Base-by-base conservation (phyloP, 2,797 vertebrate genomes). In the Enteromius treurensis region DNA sequence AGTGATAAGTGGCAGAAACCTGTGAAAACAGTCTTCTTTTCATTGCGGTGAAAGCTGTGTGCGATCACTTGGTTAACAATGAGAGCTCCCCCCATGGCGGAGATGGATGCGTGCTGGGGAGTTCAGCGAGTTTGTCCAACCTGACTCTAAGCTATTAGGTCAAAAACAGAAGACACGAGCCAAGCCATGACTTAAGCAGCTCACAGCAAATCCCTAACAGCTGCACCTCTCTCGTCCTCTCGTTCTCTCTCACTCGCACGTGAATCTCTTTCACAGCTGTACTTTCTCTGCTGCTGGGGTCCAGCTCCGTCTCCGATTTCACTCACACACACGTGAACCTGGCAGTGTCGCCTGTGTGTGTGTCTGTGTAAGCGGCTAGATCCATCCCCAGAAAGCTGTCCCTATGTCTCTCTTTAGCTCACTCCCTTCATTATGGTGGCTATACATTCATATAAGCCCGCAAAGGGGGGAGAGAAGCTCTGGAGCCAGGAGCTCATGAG, bases 181-280 rank as follows among this genome's bases (percentile, higher is more conserved):
- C 89, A 92, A 89, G 91, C 90, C 90, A 86, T 89, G 92, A 91
- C 90, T 91, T 92, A 92, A 94, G 92, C 91, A 88, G 91, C 92
- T 91, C 91, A 84, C 90, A 87, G 88, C 87, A 93, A 95, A 95
- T 93, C 92, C 92, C 88, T 86, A 91, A 93, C 94, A 95, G 94
- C 94, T 95, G 94, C 93, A 91, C 91, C 83, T 83, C 83, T 77
- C 80, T 81, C 83, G 34, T 21, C 53, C 82, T 67, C 55, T 40
- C 76, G 55, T 69, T 53, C 84, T 80, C 78, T 64, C 86, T 85
- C 82, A 65, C 84, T 85, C 79, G 80, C 83, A 83, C 65, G 87
- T 90, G 92, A 92, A 90, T 88, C 80, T 89, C 9, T 90, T 89
- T 88, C 90, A 91, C 93, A 94, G 92, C 91, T 94, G 91, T 91